Evolutionary conservation across 2,888 invertebrate genomes (phyloP).

Genomic region (Pyrocoelia pectoralis): DNA sequence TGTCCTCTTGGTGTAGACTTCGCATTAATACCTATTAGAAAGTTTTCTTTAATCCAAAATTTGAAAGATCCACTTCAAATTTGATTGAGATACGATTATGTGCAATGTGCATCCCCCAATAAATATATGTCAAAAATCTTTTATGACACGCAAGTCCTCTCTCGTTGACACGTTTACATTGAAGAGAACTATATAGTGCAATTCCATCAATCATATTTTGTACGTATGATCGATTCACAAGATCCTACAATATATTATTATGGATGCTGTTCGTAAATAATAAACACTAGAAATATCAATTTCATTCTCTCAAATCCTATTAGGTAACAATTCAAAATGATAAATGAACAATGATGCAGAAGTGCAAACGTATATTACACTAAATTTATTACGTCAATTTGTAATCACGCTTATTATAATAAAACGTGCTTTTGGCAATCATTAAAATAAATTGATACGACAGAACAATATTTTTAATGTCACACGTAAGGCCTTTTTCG

Average conservation of each 20-base stretch:
- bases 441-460: slow-evolving; percentile 17
- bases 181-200: too few species aligned
- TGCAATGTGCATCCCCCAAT: too few species aligned
- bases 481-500: neutral
- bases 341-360: slow-evolving; percentile 23
- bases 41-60: too few species aligned
- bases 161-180: too few species aligned
- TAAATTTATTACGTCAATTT: slow-evolving; percentile 30
- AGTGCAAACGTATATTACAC: slow-evolving; percentile 23
- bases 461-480: neutral
- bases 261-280: slow-evolving; percentile 3
- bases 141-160: too few species aligned
- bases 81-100: too few species aligned
- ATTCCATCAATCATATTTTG: neutral
- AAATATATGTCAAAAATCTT: too few species aligned
- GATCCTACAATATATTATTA: neutral
- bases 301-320: slow-evolving; percentile 16
- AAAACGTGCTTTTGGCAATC: slow-evolving; percentile 26
- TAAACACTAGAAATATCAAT: slow-evolving; percentile 23
- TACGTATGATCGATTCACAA: neutral
- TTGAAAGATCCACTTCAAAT: too few species aligned
- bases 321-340: slow-evolving; percentile 17
- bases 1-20: too few species aligned
- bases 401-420: slow-evolving; percentile 27
- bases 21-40: too few species aligned